Evolutionary conservation across 2,113 vertebrate species (phyloP).

Genomic region (Perognathus longimembris): DNA sequence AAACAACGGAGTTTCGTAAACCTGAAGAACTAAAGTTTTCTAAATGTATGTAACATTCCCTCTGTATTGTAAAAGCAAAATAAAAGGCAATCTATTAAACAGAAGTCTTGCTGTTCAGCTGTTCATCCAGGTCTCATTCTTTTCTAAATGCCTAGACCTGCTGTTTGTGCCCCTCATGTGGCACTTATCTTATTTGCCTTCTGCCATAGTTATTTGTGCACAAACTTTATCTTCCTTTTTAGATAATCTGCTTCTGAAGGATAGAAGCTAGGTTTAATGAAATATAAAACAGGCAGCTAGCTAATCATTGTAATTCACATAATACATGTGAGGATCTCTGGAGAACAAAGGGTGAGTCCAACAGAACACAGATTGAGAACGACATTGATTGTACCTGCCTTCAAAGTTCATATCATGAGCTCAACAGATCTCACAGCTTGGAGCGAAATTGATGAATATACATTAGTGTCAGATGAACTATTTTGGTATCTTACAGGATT

Average conservation of each 20-base stretch:
- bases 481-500: not conserved
- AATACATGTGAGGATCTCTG: not conserved
- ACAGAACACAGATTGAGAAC: not conserved
- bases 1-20: not conserved
- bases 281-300: not conserved
- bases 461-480: conserved; percentile 22
- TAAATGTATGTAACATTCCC: not conserved
- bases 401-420: conserved; percentile 14
- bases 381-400: not conserved
- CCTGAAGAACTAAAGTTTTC: not conserved
- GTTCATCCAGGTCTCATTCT: not conserved
- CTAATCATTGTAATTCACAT: conserved; percentile 15
- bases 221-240: conserved; percentile 14
- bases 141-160: not conserved
- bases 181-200: conserved; percentile 14
- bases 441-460: conserved; percentile 29
- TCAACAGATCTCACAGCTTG: not conserved
- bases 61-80: not conserved
- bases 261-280: conserved; percentile 18
- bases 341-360: not conserved
- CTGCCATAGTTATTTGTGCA: conserved; percentile 3
- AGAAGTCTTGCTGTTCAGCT: not conserved
- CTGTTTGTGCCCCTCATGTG: not conserved
- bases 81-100: not conserved
- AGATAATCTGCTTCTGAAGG: not conserved